Conservation (phyloP, 2,888 invertebrate genomes). For the Chelonus formosanus region DNA sequence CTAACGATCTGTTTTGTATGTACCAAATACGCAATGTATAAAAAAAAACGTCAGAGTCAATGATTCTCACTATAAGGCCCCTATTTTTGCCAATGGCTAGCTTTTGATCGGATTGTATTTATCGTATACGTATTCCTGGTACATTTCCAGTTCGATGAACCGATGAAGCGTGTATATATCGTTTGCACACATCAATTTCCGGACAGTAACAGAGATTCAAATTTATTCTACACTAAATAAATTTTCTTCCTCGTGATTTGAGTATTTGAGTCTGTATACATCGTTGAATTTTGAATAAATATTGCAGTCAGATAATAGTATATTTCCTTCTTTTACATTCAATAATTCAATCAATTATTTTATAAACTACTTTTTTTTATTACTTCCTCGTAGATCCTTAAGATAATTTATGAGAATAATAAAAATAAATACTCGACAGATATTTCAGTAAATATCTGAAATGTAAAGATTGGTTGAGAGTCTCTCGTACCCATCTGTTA, state of each 20-base stretch:
- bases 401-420: too few species aligned
- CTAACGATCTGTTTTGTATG: neutral
- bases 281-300: conserved; percentile 4
- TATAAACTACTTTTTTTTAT: too few species aligned
- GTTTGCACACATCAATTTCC: conserved; percentile 30
- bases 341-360: too few species aligned
- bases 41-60: conserved; percentile 16
- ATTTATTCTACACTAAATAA: conserved; percentile 13
- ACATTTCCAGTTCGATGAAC: conserved; percentile 28
- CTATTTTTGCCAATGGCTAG: conserved; percentile 5
- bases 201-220: conserved; percentile 15
- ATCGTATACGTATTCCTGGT: conserved; percentile 16
- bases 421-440: too few species aligned
- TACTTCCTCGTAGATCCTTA: too few species aligned
- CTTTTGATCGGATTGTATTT: conserved; percentile 26
- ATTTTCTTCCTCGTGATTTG: conserved; percentile 1
- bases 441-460: too few species aligned
- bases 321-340: too few species aligned
- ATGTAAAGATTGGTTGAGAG: too few species aligned
- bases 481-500: too few species aligned
- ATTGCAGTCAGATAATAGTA: too few species aligned
- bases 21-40: neutral
- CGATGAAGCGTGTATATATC: conserved; percentile 23
- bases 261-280: neutral
- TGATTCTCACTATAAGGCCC: conserved; percentile 14